Evolutionary conservation across 2,797 vertebrate species (phyloP).

Genomic region (Heliangelus exortis): DNA sequence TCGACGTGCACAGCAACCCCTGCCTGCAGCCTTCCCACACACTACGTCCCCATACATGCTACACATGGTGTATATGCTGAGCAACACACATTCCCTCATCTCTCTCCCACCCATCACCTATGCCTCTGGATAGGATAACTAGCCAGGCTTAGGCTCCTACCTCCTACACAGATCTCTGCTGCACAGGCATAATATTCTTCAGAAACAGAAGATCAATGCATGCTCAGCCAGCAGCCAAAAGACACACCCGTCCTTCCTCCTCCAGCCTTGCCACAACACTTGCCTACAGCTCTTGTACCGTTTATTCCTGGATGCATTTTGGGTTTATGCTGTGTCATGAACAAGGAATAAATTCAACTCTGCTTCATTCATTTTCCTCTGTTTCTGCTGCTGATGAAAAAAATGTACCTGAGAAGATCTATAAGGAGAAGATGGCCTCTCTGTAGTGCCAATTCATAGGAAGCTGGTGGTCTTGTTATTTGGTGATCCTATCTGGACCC

Average conservation of each 20-base stretch:
- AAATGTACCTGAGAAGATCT: not conserved
- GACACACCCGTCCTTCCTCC: accelerated
- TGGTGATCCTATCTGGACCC: not conserved
- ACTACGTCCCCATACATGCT: not conserved
- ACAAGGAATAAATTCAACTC: not conserved
- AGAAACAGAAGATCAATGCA: not conserved
- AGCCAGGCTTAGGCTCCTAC: not conserved
- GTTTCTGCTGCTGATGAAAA: not conserved
- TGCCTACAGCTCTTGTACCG: not conserved
- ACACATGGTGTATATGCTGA: not conserved
- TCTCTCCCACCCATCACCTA: not conserved
- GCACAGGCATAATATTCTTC: not conserved
- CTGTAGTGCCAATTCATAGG: not conserved
- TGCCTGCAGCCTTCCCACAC: not conserved
- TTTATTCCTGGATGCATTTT: not conserved
- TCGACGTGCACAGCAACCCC: not conserved
- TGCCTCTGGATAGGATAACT: not conserved
- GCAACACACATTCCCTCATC: not conserved
- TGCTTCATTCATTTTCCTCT: not conserved
- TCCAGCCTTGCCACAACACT: not conserved
- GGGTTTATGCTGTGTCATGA: not conserved
- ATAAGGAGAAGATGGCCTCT: not conserved
- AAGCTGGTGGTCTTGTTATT: not conserved
- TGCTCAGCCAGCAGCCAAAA: not conserved
- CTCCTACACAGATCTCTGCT: not conserved